phyloP scores from a whole-genome alignment of 2,888 invertebrate species.

The Strigamia transsilvanica region DNA sequence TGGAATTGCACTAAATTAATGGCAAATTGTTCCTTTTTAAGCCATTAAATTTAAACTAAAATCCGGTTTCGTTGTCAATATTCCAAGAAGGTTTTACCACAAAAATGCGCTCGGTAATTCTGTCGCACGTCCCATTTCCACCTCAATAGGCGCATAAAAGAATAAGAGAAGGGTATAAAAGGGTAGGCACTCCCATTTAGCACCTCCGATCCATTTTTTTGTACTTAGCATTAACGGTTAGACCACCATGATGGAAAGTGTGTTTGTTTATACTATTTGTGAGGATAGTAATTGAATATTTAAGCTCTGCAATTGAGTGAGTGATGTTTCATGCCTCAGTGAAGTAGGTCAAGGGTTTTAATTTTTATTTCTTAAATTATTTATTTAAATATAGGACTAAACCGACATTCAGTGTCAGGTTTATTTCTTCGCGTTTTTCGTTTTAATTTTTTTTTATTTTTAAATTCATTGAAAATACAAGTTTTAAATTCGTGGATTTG shows the following conservation, averaged over 20 bases:
- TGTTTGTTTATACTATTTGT: slow-evolving; percentile 28
- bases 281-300: slow-evolving; percentile 44
- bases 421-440: background rate
- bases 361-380: background rate
- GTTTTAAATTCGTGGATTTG: background rate
- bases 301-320: slow-evolving; percentile 34
- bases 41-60: background rate
- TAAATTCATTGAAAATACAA: background rate
- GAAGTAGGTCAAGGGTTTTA: slow-evolving; percentile 40
- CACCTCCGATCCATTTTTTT: slow-evolving; percentile 26
- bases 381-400: background rate
- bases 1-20: slow-evolving; percentile 1
- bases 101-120: background rate
- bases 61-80: slow-evolving; percentile 32
- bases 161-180: background rate
- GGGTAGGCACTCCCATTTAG: slow-evolving; percentile 3
- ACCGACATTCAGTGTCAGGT: background rate
- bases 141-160: background rate
- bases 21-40: background rate
- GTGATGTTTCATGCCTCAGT: slow-evolving; percentile 38
- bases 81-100: slow-evolving; percentile 5
- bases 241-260: slow-evolving; percentile 31
- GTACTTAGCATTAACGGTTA: background rate
- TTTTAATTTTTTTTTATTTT: background rate
- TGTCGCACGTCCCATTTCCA: background rate